Base-by-base conservation (phyloP, 2,113 vertebrate genomes). In the Apistogramma diplotaenia region DNA sequence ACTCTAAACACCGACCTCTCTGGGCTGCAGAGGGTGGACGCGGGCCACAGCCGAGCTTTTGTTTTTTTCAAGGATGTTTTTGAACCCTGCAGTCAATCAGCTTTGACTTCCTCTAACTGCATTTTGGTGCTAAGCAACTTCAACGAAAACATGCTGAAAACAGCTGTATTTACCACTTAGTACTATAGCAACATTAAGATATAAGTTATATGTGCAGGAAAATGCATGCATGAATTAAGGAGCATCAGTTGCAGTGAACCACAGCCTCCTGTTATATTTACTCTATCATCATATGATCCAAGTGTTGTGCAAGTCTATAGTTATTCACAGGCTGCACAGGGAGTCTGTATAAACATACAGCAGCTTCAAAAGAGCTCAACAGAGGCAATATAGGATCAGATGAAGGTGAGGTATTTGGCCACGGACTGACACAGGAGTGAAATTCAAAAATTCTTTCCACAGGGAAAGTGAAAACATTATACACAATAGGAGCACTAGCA, bases 11-110 rank as follows among this genome's bases (percentile, higher is more conserved):
- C 73, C 54, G 87, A 90, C 89, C 91, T 84, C 83, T 82, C 35
- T 40, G 77, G 31, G 76, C 75, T 84, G 86, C 82, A 83, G 87
- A 83, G 84, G 82, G 89, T 89, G 87, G 85, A 89, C 40, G 18
- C 12, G 49, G 84, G 81, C 85, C 65, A 87, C 76, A 53, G 78
- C 27, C 31, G 4, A 33, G 57, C 19, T 75, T 31, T 54, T 37
- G 9, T 37, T 37, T 37, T 37, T 37, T 37, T 40, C 13, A 51
- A 46, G 65, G 59, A 78, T 19, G 10, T 87, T 90, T 87, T 40
- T 76, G 31, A 85, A 89, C 81, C 70, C 55, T 85, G 77, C 76
- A 76, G 27, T 73, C 16, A 84, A 83, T 87, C 25, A 54, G 33
- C 76, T 87, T 84, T 70, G 72, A 86, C 74, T 83, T 87, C 85